Base-by-base conservation (phyloP, 2,888 invertebrate genomes). In the Pandemis heparana region DNA sequence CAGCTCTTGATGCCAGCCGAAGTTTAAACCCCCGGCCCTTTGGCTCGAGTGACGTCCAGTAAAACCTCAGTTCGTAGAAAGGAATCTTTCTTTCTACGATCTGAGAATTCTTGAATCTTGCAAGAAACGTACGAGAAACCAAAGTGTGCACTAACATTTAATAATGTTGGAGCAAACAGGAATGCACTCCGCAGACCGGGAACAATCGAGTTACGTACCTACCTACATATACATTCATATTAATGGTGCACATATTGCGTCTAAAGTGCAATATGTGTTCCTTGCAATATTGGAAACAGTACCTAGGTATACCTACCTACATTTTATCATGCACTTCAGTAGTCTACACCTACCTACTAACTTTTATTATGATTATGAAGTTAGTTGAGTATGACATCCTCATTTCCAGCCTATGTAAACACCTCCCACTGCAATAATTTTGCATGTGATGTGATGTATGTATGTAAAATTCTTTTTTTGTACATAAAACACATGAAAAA, bases 201-300 rank as follows among this genome's bases (percentile, higher is more conserved):
- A 67, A 59, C 72, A 73, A 73, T 68, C 48, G 46, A 73, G 72
- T 73, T 73, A 68, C 18, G 63, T 41, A 59, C 63, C 67, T 48
- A 70, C 66, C 32, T n/a, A 12, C 8, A 41, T 56, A 46, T 60
- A n/a, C n/a, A n/a, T n/a, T n/a, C n/a, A n/a, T n/a, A n/a, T n/a
- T n/a, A n/a, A n/a, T n/a, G 23, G 23, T 32, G 4, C 23, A 32
- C 51, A 46, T 8, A 46, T 46, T 46, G 12, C 23, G n/a, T 60
- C 8, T 7, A 14, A 38, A 39, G 48, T 12, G 9, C 46, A 9
- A 5, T 23, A 1, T 12, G 0, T 23, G n/a, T 9, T 16, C 16
- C 18, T 18, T 18, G 18, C 56, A 0, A 23, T 56, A 56, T 56
- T 56, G 23, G 56, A 23, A 56, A 56, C 56, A 23, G 10, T 5